Percentiles rank a stretch among this genome's conserved stretches.
Conservation (phyloP, 2,113 vertebrate genomes). For the Orcinus orca region DNA sequence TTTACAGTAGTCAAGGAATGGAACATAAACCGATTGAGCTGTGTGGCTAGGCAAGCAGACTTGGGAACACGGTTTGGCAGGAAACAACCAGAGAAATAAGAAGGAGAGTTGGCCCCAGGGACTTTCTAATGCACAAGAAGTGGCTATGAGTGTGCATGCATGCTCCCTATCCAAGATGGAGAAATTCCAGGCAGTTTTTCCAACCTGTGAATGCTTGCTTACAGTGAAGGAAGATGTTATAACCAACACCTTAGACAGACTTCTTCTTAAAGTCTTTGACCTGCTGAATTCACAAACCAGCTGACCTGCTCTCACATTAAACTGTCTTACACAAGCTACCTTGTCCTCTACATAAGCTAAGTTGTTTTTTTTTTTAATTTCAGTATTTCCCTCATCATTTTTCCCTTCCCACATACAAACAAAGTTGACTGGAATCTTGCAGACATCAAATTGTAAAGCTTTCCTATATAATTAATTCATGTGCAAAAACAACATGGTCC, state of each 20-base stretch:
- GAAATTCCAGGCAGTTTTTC: background rate
- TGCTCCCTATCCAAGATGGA: background rate
- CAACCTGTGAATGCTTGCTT: background rate
- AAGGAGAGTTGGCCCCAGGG: background rate
- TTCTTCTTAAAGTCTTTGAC: background rate
- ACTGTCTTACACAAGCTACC: background rate
- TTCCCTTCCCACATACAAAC: background rate
- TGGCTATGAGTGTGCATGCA: background rate
- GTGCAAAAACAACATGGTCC: background rate
- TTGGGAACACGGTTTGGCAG: slow-evolving; percentile 39
- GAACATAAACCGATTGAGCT: slow-evolving; percentile 56
- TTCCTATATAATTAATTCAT: background rate
- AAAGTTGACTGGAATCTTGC: background rate
- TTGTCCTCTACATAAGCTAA: background rate
- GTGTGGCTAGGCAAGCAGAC: slow-evolving; percentile 45
- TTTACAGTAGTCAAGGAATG: slow-evolving; percentile 60
- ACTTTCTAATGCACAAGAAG: background rate
- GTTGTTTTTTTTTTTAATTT: background rate
- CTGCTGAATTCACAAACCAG: background rate
- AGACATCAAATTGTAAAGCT: background rate
- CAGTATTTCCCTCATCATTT: background rate
- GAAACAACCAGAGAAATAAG: slow-evolving; percentile 59
- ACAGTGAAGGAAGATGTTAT: background rate
- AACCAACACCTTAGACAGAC: background rate
- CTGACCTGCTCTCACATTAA: background rate